Evolutionary conservation across 2,113 vertebrate genomes (phyloP).

Genomic region (Formicarius rufipectus): DNA sequence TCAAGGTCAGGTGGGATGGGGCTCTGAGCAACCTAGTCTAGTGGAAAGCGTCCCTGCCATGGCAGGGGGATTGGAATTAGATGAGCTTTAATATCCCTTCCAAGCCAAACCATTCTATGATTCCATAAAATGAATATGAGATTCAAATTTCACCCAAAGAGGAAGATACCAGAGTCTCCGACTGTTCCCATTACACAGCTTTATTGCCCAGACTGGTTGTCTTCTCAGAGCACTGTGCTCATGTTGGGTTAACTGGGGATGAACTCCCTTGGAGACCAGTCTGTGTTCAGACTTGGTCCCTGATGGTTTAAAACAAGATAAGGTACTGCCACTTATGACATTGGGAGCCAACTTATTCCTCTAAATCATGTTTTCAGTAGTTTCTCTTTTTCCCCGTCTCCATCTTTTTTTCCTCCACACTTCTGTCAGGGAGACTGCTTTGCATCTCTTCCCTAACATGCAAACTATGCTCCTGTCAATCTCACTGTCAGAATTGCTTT

Average conservation of each 20-base stretch:
- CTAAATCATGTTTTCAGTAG: background rate
- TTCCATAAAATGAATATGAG: background rate
- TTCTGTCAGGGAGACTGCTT: background rate
- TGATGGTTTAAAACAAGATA: background rate
- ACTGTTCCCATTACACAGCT: background rate
- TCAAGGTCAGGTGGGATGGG: background rate
- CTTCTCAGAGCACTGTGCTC: background rate
- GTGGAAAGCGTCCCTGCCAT: background rate
- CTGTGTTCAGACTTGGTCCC: background rate
- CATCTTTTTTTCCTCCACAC: background rate
- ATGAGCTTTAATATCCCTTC: background rate
- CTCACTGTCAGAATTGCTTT: background rate
- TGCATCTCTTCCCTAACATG: background rate
- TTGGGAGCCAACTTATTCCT: background rate
- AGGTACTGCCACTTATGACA: background rate
- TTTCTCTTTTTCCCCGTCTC: background rate
- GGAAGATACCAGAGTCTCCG: background rate
- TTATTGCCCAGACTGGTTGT: fast-evolving
- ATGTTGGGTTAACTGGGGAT: background rate
- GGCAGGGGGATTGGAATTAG: background rate
- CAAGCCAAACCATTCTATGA: background rate
- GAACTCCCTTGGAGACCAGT: background rate
- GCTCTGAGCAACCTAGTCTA: background rate
- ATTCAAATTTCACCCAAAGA: background rate
- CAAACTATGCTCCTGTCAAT: background rate